Percentiles rank a stretch among this genome's conserved stretches.
Conservation (phyloP, 2,113 vertebrate species). For the Leptobrachium ailaonicum region DNA sequence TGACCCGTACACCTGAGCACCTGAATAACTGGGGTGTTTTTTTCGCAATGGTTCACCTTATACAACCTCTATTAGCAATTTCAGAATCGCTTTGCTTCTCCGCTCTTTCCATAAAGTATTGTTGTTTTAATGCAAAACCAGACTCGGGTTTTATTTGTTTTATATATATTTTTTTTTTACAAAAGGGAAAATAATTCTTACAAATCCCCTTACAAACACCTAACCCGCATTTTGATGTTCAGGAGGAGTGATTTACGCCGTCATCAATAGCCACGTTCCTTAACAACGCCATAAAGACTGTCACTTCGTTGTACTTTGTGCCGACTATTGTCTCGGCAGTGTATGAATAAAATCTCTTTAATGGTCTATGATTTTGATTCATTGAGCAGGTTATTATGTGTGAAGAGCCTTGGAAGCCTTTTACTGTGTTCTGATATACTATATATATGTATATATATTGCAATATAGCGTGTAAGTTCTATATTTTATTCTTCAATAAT, state of each 20-base stretch:
- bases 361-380: constrained; percentile 50
- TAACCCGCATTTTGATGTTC: constrained; percentile 35
- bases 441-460: constrained; percentile 26
- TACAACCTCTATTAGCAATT: neutral
- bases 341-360: constrained; percentile 49
- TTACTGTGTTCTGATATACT: constrained; percentile 34
- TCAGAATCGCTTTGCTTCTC: neutral
- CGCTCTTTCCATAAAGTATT: neutral
- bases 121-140: constrained; percentile 24
- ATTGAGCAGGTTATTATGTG: constrained; percentile 37
- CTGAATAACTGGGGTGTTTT: neutral
- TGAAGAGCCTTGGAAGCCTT: constrained; percentile 28
- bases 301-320: constrained; percentile 40
- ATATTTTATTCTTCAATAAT: neutral
- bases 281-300: constrained; percentile 43
- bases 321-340: constrained; percentile 35
- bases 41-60: neutral
- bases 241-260: constrained; percentile 24
- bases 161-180: neutral
- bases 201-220: constrained; percentile 30
- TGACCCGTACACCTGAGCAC: neutral
- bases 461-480: constrained; percentile 14
- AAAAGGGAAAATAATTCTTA: constrained; percentile 38
- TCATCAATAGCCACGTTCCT: constrained; percentile 45
- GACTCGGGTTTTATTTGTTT: neutral